Conservation (phyloP, 2,888 invertebrate genomes). For the Chironomus riparius region DNA sequence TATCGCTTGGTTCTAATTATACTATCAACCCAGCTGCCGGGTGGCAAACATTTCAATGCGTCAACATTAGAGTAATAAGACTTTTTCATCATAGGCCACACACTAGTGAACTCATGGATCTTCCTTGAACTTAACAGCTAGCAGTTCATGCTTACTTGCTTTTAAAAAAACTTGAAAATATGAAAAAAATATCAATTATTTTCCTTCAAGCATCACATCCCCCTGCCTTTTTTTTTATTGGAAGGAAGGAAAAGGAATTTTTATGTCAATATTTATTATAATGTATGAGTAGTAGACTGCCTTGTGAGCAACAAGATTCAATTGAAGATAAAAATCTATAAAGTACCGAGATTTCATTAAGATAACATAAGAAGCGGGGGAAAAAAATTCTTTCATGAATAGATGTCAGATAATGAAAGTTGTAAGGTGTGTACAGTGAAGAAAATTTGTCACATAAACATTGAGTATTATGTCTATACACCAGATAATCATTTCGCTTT, state of each 20-base stretch:
- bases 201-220: too few species aligned
- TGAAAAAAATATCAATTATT: too few species aligned
- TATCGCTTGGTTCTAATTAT: too few species aligned
- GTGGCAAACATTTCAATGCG: too few species aligned
- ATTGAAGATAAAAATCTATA: neutral
- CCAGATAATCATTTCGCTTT: neutral
- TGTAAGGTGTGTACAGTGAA: neutral
- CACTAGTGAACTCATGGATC: too few species aligned
- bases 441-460: neutral
- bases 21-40: too few species aligned
- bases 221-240: neutral
- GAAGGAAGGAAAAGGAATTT: neutral
- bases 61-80: too few species aligned
- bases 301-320: neutral
- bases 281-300: neutral
- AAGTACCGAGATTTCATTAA: conserved; percentile 3
- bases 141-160: too few species aligned
- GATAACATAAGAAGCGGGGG: neutral
- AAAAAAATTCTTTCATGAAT: neutral
- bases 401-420: neutral
- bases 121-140: too few species aligned
- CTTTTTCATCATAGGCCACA: too few species aligned
- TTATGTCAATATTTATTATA: neutral
- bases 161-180: too few species aligned
- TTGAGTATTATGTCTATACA: neutral